Conservation (phyloP, 2,113 vertebrate species). For the Peromyscus californicus region DNA sequence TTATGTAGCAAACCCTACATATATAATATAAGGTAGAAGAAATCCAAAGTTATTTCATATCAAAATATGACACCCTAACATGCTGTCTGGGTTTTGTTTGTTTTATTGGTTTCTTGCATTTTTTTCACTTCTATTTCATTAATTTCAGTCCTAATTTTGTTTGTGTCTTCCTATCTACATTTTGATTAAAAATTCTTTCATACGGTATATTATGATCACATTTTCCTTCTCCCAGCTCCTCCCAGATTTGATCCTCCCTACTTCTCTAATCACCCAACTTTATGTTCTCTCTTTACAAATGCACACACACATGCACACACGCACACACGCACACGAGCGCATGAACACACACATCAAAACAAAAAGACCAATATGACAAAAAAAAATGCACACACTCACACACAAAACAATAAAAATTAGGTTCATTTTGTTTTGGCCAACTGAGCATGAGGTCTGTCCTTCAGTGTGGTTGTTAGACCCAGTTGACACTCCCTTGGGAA, state of each 20-base stretch:
- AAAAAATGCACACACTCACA: background rate
- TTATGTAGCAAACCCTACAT: too few species aligned
- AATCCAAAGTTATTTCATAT: too few species aligned
- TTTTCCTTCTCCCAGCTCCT: background rate
- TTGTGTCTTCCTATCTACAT: background rate
- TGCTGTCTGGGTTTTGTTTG: background rate
- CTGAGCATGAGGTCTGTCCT: background rate
- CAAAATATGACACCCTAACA: background rate
- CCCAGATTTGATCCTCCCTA: background rate
- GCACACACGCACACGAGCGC: too few species aligned
- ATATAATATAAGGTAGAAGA: too few species aligned
- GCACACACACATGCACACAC: background rate
- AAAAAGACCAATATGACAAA: background rate
- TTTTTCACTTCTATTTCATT: background rate
- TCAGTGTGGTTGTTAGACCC: background rate
- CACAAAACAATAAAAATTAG: background rate
- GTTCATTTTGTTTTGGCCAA: background rate
- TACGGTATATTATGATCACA: background rate
- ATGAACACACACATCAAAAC: background rate
- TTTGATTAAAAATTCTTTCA: background rate
- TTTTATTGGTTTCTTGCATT: background rate
- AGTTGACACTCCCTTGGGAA: background rate
- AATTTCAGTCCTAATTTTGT: background rate
- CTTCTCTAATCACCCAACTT: background rate
- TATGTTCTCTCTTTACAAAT: background rate